Evolutionary conservation across 2,113 vertebrate genomes (phyloP), one percentile per base, ranked within the genome.

Genomic region (Anser cygnoides): DNA sequence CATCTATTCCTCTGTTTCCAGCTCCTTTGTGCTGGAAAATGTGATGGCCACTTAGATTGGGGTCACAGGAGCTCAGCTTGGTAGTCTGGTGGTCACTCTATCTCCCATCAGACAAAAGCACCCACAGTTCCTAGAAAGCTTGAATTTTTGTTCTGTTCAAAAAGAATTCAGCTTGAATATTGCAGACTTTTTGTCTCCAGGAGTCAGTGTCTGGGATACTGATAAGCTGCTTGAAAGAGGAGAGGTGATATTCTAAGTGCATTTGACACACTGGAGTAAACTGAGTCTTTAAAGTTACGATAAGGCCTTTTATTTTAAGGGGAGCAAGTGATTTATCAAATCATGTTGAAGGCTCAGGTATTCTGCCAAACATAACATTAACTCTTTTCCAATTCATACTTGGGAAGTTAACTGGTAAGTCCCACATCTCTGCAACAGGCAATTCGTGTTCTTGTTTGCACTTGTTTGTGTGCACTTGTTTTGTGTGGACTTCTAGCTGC

Each of bases 271-370:
- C 4, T 17, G 18, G 10, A 78, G n/a, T 84, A 86, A 94, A 92
- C 1, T 35, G 50, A 89, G 28, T 84, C 52, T 82, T 82, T 85
- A 37, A 82, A 57, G 16, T 72, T 50, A 81, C 92, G 67, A 78
- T 84, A 85, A 91, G 13, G 26, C 13, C 67, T 86, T 91, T 94
- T 88, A 55, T 90, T 95, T 95, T 88, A 93, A 74, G 26, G 11
- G 11, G 22, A 88, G 10, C 6, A 74, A 54, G 10, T 52, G 29
- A 80, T 90, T 95, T 90, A 74, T 86, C 35, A 88, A 88, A 88
- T 74, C 65, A 49, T 19, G 1, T 2, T 19, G 46, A n/a, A 57
- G 8, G 4, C 5, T 71, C 62, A 63, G 84, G 37, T 57, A 57
- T 81, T 88, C 72, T 95, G 87, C 67, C 75, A 81, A 57, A 90